Percentiles rank a stretch among this genome's conserved stretches.
Evolutionary conservation across 2,888 invertebrate genomes (phyloP).

Genomic region (Synanthedon formicaeformis): DNA sequence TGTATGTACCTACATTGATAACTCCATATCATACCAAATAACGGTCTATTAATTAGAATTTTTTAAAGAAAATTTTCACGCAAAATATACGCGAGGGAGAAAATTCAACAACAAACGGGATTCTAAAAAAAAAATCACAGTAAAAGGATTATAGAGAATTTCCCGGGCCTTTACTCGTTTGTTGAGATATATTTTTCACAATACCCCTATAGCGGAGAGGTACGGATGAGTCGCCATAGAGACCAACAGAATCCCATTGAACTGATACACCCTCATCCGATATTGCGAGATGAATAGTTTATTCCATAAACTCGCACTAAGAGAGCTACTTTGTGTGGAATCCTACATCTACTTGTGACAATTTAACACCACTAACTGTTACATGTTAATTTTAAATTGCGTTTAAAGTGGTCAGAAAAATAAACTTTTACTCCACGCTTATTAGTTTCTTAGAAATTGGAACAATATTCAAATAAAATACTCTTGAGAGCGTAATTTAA

Average conservation of each 20-base stretch:
- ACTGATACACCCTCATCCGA: slow-evolving; percentile 53
- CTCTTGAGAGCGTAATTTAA: too few species aligned
- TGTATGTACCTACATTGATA: too few species aligned
- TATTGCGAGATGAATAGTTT: slow-evolving; percentile 57
- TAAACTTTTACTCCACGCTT: too few species aligned
- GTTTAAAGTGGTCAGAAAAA: too few species aligned
- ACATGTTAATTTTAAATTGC: too few species aligned
- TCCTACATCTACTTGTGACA: neutral
- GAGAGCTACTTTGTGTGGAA: slow-evolving; percentile 28
- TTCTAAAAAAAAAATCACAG: slow-evolving; percentile 13
- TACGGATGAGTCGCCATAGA: slow-evolving; percentile 49
- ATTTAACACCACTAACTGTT: too few species aligned
- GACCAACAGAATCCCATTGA: slow-evolving; percentile 50
- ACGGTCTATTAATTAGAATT: too few species aligned
- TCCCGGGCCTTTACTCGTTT: slow-evolving; percentile 16
- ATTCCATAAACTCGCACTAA: slow-evolving; percentile 34
- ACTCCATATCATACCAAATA: too few species aligned
- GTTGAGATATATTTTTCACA: slow-evolving; percentile 16
- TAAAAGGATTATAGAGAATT: slow-evolving; percentile 19
- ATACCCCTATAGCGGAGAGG: slow-evolving; percentile 17
- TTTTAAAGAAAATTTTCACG: too few species aligned
- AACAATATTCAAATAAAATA: too few species aligned
- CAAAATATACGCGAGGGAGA: too few species aligned
- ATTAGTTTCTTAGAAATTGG: too few species aligned
- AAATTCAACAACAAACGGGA: slow-evolving; percentile 6